These are phyloP conservation scores for Trochalopteron elliotii DNA, from an alignment of 2,113 vertebrate genomes.

Conservation along the genomic window DNA sequence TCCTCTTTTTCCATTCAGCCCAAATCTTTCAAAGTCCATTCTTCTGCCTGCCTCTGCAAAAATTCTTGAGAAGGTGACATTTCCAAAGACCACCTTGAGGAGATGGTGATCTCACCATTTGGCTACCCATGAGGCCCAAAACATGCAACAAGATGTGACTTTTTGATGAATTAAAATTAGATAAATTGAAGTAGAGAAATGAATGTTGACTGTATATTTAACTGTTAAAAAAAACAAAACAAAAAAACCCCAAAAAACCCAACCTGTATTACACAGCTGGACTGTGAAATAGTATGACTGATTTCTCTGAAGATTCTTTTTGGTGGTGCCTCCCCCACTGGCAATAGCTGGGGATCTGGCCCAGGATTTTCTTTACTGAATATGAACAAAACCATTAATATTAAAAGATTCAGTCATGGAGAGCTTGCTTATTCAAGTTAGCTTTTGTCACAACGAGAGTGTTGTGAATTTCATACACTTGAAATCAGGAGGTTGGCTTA, in stretches of 20 bases:
- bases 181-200: not conserved
- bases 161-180: not conserved
- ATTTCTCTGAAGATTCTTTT: not conserved
- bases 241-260: no score
- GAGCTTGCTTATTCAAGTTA: not conserved
- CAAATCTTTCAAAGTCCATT: not conserved
- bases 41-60: not conserved
- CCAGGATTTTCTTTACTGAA: not conserved
- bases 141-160: not conserved
- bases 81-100: not conserved
- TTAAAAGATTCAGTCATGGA: not conserved
- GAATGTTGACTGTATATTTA: accelerated
- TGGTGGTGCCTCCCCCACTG: not conserved
- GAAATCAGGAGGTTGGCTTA: not conserved
- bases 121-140: not conserved
- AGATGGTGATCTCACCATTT: not conserved
- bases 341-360: not conserved
- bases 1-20: not conserved
- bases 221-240: no score
- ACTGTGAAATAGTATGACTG: not conserved
- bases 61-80: not conserved
- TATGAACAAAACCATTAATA: not conserved
- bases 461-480: not conserved
- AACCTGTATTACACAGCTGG: not conserved
- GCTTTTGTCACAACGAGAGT: not conserved